Percentiles rank a stretch among this genome's conserved stretches.
Conservation (phyloP, 2,888 invertebrate species). For the Actias luna region DNA sequence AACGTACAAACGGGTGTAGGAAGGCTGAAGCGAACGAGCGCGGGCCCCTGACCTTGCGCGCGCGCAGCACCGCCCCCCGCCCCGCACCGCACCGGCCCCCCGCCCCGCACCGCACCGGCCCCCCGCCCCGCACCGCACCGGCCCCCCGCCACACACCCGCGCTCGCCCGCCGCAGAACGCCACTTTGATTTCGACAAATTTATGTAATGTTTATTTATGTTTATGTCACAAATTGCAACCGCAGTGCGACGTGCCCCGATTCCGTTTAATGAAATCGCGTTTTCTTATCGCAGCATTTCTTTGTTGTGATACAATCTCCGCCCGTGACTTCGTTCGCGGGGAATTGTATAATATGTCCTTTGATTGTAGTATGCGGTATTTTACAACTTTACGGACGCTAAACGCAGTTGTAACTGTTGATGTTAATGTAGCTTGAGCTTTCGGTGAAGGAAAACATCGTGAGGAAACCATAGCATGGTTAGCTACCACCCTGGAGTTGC, state of each 20-base stretch:
- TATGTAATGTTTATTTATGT: slow-evolving; percentile 38
- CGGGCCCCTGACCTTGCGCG: slow-evolving; percentile 42
- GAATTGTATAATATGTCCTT: too few species aligned
- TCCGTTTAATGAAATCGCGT: background rate
- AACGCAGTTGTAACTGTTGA: too few species aligned
- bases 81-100: slow-evolving; percentile 37
- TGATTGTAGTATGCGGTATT: too few species aligned
- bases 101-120: slow-evolving; percentile 37
- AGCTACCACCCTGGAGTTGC: too few species aligned
- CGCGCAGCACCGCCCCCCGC: slow-evolving; percentile 33
- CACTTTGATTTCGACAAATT: slow-evolving; percentile 61
- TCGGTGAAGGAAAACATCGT: too few species aligned
- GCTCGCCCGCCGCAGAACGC: slow-evolving; percentile 44
- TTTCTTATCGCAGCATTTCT: background rate
- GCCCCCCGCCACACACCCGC: slow-evolving; percentile 29
- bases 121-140: slow-evolving; percentile 37
- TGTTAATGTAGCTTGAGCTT: too few species aligned
- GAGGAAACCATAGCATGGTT: too few species aligned
- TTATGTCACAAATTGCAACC: slow-evolving; percentile 8
- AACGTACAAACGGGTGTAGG: slow-evolving; percentile 32
- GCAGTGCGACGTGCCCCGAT: background rate
- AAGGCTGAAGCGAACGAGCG: slow-evolving; percentile 57
- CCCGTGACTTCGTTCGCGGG: too few species aligned
- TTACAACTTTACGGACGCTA: too few species aligned
- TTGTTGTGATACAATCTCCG: too few species aligned